Base-by-base conservation (phyloP, 2,797 vertebrate genomes). In the Mormyrops attenuatus region DNA sequence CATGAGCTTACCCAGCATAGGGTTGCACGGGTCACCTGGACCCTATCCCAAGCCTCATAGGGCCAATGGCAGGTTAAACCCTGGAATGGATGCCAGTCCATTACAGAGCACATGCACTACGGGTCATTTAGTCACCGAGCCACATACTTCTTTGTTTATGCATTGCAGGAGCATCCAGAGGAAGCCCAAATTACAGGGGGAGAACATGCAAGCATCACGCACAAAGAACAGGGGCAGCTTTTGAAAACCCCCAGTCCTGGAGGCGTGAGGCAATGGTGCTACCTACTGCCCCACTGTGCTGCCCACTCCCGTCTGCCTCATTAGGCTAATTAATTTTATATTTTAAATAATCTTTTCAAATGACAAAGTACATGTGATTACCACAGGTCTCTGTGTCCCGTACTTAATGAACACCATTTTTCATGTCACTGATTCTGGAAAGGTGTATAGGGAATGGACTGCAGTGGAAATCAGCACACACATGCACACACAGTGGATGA, bases 391-490 rank as follows among this genome's bases (percentile, higher is more conserved):
- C 38, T 80, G 38, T 44, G 73, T 44, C 73, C 73, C 34, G 6
- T 44, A 44, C 38, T 44, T 80, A 80, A 80, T 80, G 73, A 89
- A 91, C 89, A 93, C 92, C 73, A 44, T 80, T 80, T 80, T 44
- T 80, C 87, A 47, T 88, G 44, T 73, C 88, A 9, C 22, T n/a
- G 44, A 47, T 50, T 41, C 47, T 88, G 63, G 44, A 73, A 17
- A 52, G 44, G 26, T 50, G 26, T 30, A 77, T 30, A 52, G 47
- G 63, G 41, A 20, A 50, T 49, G n/a, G 41, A 44, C 87, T 49
- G 34, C 22, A 8, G 2, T 85, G 20, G 34, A 85, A 49, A 26
- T 85, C 82, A 4, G 82, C 82, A 85, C 20, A 85, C 17, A 85
- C n/a, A 26, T 1, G 2, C 80, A 84, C 38, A 8, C 77, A 84